A percentile compares a stretch with the other conserved stretches of the same genome.
Evolutionary conservation across 1,140 invertebrate genomes (phyloP).

Genomic region (Asbolus verrucosus): DNA sequence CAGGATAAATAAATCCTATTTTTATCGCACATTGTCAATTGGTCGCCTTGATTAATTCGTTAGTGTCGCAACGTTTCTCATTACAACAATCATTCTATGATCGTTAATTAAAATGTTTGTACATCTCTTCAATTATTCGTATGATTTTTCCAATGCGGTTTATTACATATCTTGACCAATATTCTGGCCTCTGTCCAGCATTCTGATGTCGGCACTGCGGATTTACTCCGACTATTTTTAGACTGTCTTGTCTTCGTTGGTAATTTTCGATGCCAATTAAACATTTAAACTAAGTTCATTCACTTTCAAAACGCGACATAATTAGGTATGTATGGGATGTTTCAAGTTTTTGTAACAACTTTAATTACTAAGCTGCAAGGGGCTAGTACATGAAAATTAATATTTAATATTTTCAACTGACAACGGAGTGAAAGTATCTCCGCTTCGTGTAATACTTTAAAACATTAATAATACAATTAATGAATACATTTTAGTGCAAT

Average conservation of each 20-base stretch:
- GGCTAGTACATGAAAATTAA: too few relatives aligned
- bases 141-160: not conserved
- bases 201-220: too few relatives aligned
- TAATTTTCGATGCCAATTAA: constrained; percentile 25
- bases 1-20: constrained; percentile 16
- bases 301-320: constrained; percentile 4
- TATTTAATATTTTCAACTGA: too few relatives aligned
- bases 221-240: constrained; percentile 14
- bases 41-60: not conserved
- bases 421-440: too few relatives aligned
- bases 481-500: too few relatives aligned
- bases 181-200: constrained; percentile 12
- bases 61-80: not conserved
- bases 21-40: constrained; percentile 15
- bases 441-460: too few relatives aligned
- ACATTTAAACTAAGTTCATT: constrained; percentile 15
- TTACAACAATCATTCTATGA: constrained; percentile 9
- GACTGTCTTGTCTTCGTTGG: not conserved
- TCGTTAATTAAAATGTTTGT: constrained; percentile 4
- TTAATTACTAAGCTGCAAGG: not conserved
- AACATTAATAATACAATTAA: too few relatives aligned
- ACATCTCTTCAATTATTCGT: constrained; percentile 19
- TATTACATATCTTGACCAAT: constrained; percentile 11
- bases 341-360: too few relatives aligned
- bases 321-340: too few relatives aligned